A percentile compares a stretch with the other conserved stretches of the same genome.
phyloP scores from a whole-genome alignment of 2,797 vertebrate genomes.

The Syndactyla subalaris region DNA sequence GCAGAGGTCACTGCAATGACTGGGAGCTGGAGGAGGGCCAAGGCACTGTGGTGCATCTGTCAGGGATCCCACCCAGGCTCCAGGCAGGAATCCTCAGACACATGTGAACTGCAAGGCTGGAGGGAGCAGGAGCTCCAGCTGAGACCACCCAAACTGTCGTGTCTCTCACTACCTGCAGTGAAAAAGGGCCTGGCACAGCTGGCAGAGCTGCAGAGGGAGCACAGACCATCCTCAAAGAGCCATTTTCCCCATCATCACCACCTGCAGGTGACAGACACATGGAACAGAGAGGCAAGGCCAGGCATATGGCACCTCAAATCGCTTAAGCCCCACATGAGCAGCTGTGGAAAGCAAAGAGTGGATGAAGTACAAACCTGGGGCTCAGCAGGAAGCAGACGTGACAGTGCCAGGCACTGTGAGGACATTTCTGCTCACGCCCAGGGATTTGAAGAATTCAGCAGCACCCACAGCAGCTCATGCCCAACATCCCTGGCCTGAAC shows the following conservation, averaged over 20 bases:
- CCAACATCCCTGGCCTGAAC: not conserved
- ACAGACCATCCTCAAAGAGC: not conserved
- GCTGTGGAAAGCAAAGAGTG: not conserved
- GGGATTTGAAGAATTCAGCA: not conserved
- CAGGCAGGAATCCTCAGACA: not conserved
- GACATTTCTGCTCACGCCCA: not conserved
- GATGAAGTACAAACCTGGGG: not conserved
- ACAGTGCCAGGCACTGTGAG: not conserved
- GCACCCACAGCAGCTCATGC: not conserved
- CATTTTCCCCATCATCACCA: not conserved
- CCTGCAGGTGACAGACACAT: not conserved
- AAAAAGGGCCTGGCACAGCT: not conserved
- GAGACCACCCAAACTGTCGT: not conserved
- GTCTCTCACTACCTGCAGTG: not conserved
- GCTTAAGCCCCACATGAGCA: not conserved
- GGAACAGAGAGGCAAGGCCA: not conserved
- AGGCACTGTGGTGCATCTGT: not conserved
- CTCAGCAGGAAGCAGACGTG: not conserved
- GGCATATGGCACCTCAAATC: not conserved
- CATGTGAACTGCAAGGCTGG: not conserved
- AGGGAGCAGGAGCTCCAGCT: not conserved
- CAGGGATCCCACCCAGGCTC: not conserved
- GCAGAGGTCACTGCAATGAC: constrained; percentile 9
- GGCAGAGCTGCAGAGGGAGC: not conserved
- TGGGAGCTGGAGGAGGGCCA: not conserved